Percentiles rank a stretch among this genome's conserved stretches.
These are phyloP conservation scores for Eulacestoma nigropectus DNA, from an alignment of 2,113 vertebrate genomes.

Conservation along the genomic window DNA sequence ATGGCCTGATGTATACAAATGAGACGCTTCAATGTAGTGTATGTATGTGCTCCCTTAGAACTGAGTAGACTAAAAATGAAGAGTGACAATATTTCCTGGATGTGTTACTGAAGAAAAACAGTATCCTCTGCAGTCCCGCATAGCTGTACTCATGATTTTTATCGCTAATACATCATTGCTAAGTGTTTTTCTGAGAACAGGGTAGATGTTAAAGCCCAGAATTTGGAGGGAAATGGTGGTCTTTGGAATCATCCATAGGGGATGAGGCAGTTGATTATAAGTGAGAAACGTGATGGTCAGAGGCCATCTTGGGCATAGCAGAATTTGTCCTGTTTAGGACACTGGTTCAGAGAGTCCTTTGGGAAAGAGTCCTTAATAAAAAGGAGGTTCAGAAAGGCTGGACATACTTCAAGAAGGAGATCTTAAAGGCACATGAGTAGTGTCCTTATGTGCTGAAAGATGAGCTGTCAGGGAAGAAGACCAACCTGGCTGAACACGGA, in stretches of 20 bases:
- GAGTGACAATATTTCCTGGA: background rate
- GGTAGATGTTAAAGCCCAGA: background rate
- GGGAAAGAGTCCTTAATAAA: background rate
- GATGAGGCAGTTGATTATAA: background rate
- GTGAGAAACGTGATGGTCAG: background rate
- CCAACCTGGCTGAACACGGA: accelerated
- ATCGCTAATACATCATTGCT: background rate
- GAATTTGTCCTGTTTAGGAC: background rate
- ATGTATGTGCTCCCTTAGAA: background rate
- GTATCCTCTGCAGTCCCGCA: background rate
- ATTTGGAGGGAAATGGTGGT: background rate
- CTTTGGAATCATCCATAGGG: background rate
- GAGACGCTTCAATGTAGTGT: background rate
- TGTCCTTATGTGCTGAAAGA: background rate
- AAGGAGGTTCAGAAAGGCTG: background rate
- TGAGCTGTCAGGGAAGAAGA: background rate
- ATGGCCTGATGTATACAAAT: constrained; percentile 36
- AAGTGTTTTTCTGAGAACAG: background rate
- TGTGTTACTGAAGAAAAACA: background rate
- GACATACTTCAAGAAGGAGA: background rate
- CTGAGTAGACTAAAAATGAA: background rate
- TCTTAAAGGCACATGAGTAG: background rate
- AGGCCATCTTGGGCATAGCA: background rate
- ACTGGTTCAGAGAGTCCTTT: background rate
- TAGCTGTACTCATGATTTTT: background rate